Conservation (phyloP, 2,888 invertebrate species). For the Scaptomyza caliginosa region DNA sequence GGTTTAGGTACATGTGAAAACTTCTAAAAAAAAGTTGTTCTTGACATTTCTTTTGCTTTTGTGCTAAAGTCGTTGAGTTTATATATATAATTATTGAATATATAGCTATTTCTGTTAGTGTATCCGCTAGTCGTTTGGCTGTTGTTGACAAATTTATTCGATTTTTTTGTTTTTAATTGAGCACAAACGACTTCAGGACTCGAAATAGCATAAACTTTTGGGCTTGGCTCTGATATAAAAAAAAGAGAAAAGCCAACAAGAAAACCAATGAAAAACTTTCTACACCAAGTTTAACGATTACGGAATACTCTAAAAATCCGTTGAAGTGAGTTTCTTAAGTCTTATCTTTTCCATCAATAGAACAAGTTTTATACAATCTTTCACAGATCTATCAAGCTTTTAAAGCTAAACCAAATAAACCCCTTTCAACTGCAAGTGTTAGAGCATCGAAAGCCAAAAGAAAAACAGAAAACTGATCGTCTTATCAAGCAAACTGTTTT, state of each 20-base stretch:
- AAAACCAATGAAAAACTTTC: background rate
- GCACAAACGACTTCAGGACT: conserved; percentile 11
- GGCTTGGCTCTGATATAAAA: conserved; percentile 20
- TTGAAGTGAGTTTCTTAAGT: no score
- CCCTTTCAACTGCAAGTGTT: no score
- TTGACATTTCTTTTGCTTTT: no score
- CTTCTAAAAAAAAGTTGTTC: no score
- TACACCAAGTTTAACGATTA: background rate
- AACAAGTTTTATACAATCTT: no score
- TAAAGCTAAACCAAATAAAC: no score
- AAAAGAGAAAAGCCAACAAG: background rate
- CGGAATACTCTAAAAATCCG: background rate
- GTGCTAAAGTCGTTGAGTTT: no score
- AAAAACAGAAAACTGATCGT: conserved; percentile 16
- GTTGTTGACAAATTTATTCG: no score
- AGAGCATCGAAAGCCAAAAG: background rate
- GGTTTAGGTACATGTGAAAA: no score
- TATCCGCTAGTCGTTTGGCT: background rate
- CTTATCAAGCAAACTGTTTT: conserved; percentile 22
- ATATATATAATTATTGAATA: no score
- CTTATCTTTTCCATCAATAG: no score
- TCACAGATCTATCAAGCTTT: no score
- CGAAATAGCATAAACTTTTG: conserved; percentile 6
- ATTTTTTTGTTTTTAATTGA: conserved; percentile 44
- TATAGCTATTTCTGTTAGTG: background rate